Percentiles rank a stretch among this genome's conserved stretches.
Conservation (phyloP, 2,113 vertebrate genomes). For the Perca schrenkii region DNA sequence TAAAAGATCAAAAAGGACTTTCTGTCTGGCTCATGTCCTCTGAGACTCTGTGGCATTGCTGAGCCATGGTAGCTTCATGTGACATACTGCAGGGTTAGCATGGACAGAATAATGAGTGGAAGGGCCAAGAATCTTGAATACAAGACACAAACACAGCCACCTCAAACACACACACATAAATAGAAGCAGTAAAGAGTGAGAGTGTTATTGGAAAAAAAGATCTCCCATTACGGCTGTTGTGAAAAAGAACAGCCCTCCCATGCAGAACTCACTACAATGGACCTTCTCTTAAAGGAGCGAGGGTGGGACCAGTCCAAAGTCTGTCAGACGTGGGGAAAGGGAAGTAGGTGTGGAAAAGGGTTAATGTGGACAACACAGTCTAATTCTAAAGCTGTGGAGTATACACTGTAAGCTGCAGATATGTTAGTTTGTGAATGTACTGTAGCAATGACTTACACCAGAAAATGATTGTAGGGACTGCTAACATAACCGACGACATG, state of each 20-base stretch:
- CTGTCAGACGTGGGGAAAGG: conserved; percentile 74
- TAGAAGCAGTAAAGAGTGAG: conserved; percentile 23
- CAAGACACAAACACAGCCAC: conserved; percentile 30
- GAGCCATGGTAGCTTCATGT: conserved; percentile 1
- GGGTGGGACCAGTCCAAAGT: conserved; percentile 71
- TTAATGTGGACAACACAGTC: conserved; percentile 34
- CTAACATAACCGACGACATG: neutral
- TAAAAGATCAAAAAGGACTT: conserved; percentile 15
- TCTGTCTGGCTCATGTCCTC: conserved; percentile 13
- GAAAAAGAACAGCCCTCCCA: conserved; percentile 61
- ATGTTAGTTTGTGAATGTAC: conserved; percentile 24
- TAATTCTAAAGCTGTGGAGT: conserved; percentile 4
- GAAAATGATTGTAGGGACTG: neutral
- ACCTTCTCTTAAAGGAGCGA: conserved; percentile 81
- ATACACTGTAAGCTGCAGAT: neutral
- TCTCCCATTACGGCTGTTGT: conserved; percentile 30
- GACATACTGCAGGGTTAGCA: conserved; percentile 20
- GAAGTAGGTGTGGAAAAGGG: conserved; percentile 51
- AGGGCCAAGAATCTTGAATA: conserved; percentile 1
- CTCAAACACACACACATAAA: conserved; percentile 40
- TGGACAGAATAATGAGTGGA: neutral
- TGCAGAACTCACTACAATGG: conserved; percentile 83
- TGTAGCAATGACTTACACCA: neutral
- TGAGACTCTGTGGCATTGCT: neutral
- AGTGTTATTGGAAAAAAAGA: conserved; percentile 35